Base-by-base conservation (phyloP, 2,888 invertebrate genomes). In the Helobdella robusta region DNA sequence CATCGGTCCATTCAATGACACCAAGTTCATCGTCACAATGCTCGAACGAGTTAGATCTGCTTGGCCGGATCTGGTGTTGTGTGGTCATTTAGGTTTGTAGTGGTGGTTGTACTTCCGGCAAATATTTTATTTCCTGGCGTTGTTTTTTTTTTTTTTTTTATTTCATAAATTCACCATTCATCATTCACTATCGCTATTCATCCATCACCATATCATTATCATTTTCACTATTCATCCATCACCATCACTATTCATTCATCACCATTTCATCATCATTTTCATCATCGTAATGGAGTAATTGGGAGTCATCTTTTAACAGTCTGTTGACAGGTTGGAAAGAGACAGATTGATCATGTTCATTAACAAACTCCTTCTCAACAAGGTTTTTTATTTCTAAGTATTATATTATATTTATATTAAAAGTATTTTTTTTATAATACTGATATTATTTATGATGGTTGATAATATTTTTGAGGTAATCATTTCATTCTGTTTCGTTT, bases 1-100 rank as follows among this genome's bases (percentile, higher is more conserved):
- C 78, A 97, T 99, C 72, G 97, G 97, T 0, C 88, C 89, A 18
- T 98, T 99, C 79, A 89, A 90, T 74, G 98, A 98, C 80, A 91
- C 94, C 72, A 90, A 90, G 76, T 93, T 91, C 78, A 92, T 98
- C 67, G 85, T 97, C 64, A 88, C 89, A 74, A 91, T 98, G 89
- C 83, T 98, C 74, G 91, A 93, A 77, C 86, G 91, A 81, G 90
- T 90, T 80, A 83, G 83, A 52, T 3, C 20, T 18, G 2, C n/a
- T n/a, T n/a, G n/a, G n/a, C n/a, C n/a, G n/a, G n/a, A n/a, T 6
- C 4, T 6, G 11, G 8, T 23, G 2, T 18, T 46, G 18, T 44
- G 1, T 65, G 23, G 20, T 40, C 3, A 15, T 62, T 1, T 50
- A 11, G 28, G 32, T 62, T 18, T 28, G 15, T 30, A 15, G 25